These are phyloP conservation scores for Brotula barbata DNA, from an alignment of 2,797 vertebrate species.

Conservation along the genomic window DNA sequence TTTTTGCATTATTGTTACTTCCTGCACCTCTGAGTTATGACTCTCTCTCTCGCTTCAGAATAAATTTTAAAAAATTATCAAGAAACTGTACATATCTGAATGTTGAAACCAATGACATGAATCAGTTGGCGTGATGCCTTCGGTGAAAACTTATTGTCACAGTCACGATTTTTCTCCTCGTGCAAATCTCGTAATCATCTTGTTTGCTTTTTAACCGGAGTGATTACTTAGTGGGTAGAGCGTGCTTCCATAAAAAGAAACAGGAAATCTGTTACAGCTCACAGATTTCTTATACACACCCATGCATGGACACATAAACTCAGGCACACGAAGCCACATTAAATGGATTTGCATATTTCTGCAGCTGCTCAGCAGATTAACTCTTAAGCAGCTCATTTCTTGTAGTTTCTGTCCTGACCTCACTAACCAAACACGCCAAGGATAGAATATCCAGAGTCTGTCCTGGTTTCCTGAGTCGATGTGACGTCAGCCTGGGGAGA, in stretches of 20 bases:
- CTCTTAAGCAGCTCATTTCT: conserved; percentile 23
- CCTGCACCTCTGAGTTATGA: no score
- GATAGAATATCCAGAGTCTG: conserved; percentile 50
- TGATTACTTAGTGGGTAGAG: conserved; percentile 37
- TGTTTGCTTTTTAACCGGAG: conserved; percentile 45
- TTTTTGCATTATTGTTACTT: no score
- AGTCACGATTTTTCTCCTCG: conserved; percentile 12
- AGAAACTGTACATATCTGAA: no score
- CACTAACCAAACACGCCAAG: conserved; percentile 56
- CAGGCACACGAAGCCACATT: conserved; percentile 28
- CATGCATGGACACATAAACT: not conserved
- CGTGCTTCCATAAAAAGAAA: conserved; percentile 31
- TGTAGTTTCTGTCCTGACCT: conserved; percentile 34
- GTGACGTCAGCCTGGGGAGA: conserved; percentile 62
- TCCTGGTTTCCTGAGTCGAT: conserved; percentile 65
- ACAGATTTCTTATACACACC: conserved; percentile 7
- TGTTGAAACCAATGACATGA: no score
- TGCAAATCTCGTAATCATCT: conserved; percentile 39
- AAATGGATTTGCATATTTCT: conserved; percentile 62
- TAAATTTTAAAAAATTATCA: no score
- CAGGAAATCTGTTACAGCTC: conserved; percentile 38
- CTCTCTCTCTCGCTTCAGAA: no score
- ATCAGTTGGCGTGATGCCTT: not conserved
- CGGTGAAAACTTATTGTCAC: not conserved
- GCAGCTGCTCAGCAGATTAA: conserved; percentile 47